phyloP scores from a whole-genome alignment of 2,888 invertebrate genomes.

The Kuschelorhynchus macadamiae region DNA sequence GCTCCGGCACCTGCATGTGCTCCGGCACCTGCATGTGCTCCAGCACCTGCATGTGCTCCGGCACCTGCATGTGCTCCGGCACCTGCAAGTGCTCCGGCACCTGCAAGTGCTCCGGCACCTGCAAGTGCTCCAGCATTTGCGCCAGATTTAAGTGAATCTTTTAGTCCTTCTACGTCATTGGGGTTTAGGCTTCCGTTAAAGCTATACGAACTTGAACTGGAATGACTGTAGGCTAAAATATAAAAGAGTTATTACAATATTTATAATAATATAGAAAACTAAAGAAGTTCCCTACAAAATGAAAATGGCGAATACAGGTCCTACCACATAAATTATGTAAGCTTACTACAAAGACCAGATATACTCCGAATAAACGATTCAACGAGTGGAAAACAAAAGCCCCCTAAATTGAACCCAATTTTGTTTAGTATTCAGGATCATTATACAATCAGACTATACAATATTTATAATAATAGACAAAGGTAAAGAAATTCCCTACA shows the following conservation, averaged over 20 bases:
- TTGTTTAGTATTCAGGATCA: too few species aligned
- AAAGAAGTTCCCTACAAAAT: too few species aligned
- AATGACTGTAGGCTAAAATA: constrained; percentile 54
- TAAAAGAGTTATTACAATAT: too few species aligned
- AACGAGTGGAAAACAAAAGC: too few species aligned
- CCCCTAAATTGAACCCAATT: too few species aligned
- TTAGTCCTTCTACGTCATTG: constrained; percentile 12
- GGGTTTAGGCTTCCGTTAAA: constrained; percentile 34
- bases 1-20: constrained; percentile 1
- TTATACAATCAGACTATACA: too few species aligned
- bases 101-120: constrained; percentile 19
- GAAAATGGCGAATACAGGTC: too few species aligned
- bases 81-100: constrained; percentile 25
- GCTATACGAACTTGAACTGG: constrained; percentile 45
- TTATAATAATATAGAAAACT: not conserved
- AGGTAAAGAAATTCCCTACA: too few species aligned
- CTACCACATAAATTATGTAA: too few species aligned
- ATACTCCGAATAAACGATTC: too few species aligned
- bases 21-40: not conserved
- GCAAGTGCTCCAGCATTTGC: constrained; percentile 34
- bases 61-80: constrained; percentile 20
- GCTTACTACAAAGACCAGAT: too few species aligned
- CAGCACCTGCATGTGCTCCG: constrained; percentile 21
- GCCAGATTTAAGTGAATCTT: constrained; percentile 28
- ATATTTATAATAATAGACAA: too few species aligned